Base-by-base conservation (phyloP, 2,888 invertebrate genomes). In the Automeris io region DNA sequence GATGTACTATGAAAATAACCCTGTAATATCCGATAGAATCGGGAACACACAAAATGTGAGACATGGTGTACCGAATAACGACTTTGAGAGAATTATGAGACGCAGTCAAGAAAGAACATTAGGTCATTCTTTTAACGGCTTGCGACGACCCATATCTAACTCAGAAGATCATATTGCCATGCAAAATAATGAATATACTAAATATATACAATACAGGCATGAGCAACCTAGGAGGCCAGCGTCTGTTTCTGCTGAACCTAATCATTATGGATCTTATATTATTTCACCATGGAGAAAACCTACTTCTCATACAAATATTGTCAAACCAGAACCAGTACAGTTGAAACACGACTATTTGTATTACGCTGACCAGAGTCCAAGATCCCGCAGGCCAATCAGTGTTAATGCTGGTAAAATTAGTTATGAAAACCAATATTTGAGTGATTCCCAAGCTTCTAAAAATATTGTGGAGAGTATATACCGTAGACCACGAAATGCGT, bases 361-460 rank as follows among this genome's bases (percentile, higher is more conserved):
- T 57, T 88, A 91, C 40, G 90, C 92, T 2, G 93, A 93, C 71
- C 90, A 91, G 49, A 90, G 90, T 43, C 93, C 93, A 0, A 83
- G 93, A 54, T 93, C 93, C 42, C 78, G 93, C 29, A 90, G 91
- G 60, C 93, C 93, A 21, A 92, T 93, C 51, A 90, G 92, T 55
- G 89, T 93, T 43, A 85, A 91, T 63, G 70, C 78, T 65, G 79
- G 78, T 61, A 78, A 73, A 62, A 78, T 73, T 47, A 78, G 77
- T 44, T 56, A 63, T 42, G 81, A 82, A 52, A 73, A 79, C 45
- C 79, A 85, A 54, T 87, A 87, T 58, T 61, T 87, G 50, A 88
- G 85, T 59, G 88, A 88, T 54, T 83, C 87, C 8, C 87, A 88
- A 60, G 67, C 86, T 22, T 70, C 78, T 22, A 51, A 72, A 39